Evolutionary conservation across 2,113 vertebrate genomes (phyloP), one percentile per base, ranked within the genome.

Genomic region (Trematomus loennbergii): DNA sequence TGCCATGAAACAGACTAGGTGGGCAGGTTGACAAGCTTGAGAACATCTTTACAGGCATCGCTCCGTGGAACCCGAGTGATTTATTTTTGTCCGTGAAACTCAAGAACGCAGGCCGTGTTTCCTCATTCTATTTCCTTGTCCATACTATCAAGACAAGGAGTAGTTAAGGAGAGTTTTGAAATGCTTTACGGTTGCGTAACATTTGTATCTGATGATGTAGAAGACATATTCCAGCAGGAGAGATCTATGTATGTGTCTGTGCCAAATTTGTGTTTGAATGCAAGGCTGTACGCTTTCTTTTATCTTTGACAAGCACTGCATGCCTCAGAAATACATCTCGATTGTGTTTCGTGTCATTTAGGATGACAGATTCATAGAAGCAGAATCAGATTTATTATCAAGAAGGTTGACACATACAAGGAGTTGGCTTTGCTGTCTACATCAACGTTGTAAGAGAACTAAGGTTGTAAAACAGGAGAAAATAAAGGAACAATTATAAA

Each of bases 11-110:
- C 69, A 79, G 75, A 88, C 76, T 12, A 46, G 63, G 17, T 70
- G 52, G 84, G 75, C 45, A 15, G 82, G 29, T 22, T 83, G 88
- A 93, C 90, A 91, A 79, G 89, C 91, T 89, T 93, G 87, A 92
- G 91, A 93, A 92, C 87, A 66, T 86, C 84, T 65, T 75, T 25
- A 67, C 53, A 69, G 43, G 46, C 67, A 46, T 72, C 40, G 59
- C 17, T 66, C 66, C 9, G 67, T 29, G 54, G 84, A 78, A 67
- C 40, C 61, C 15, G 43, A 6, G 57, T 55, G 71, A 81, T 80
- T 83, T 75, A 77, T 79, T 69, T 12, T 64, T 18, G 3, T 8
- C 11, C 25, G 46, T 53, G 33, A 76, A 70, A 58, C 17, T 33
- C 59, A 65, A 60, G 60, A 86, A 2, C 53, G 20, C 8, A 15